Percentiles rank a stretch among this genome's conserved stretches.
Evolutionary conservation across 2,113 vertebrate genomes (phyloP).

Genomic region (Lethenteron camtschaticum): DNA sequence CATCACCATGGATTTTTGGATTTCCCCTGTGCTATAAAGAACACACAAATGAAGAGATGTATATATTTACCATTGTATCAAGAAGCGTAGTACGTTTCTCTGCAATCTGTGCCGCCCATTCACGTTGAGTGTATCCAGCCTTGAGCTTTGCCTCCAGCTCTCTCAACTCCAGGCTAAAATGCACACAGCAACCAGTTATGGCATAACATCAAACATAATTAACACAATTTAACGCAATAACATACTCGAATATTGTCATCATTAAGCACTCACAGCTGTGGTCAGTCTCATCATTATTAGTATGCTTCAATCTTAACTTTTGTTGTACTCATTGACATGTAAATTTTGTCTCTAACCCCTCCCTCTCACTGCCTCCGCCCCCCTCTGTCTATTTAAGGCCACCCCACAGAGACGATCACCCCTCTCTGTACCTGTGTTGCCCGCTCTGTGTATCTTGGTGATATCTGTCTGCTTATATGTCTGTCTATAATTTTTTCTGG

Average conservation of each 20-base stretch:
- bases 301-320: no score
- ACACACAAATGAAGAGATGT: background rate
- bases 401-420: no score
- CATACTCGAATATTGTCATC: background rate
- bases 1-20: no score
- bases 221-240: background rate
- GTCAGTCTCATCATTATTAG: background rate
- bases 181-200: background rate
- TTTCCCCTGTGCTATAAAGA: background rate
- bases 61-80: slow-evolving; percentile 39
- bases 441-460: no score
- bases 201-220: background rate
- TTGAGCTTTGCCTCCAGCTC: slow-evolving; percentile 59
- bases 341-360: no score
- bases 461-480: no score
- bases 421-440: no score
- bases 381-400: no score
- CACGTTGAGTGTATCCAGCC: slow-evolving; percentile 54
- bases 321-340: no score
- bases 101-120: slow-evolving; percentile 57
- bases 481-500: no score
- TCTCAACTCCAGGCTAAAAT: slow-evolving; percentile 43
- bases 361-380: no score
- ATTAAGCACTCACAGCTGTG: background rate
- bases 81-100: slow-evolving; percentile 40